Evolutionary conservation across 2,888 invertebrate species (phyloP), one percentile per base, ranked within the genome.

Genomic region (Apamea anceps): DNA sequence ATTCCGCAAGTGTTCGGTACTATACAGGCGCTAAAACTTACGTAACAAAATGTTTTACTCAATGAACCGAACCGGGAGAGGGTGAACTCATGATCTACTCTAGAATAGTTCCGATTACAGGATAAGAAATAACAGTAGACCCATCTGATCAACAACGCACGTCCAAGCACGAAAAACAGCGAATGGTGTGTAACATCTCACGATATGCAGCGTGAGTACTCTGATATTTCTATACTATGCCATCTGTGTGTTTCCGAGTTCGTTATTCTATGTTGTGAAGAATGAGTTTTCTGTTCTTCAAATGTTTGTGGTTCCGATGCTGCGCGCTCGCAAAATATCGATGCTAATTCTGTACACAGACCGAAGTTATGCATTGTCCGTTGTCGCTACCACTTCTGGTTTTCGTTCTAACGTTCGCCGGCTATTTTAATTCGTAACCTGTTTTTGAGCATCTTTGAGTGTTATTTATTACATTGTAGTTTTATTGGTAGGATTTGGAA

Each of bases 311-410:
- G 92, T 90, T 86, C 85, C 72, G 76, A 87, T 87, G 85, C 66
- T 73, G 80, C 84, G 72, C 67, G 76, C 85, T 54, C 93, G 94
- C 94, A 92, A 93, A 95, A 95, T 95, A 95, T 95, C 95, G 94
- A 90, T 89, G 93, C 96, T 96, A 96, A 95, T 93, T 96, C 92
- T 89, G 95, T 94, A 93, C 92, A 91, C 94, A 92, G 94, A 93
- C 93, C 93, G 91, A 92, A 95, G 95, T 94, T 95, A 94, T 94
- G 95, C 95, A 95, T 96, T 96, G 96, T 95, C 93, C 91, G 91
- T 85, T 93, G 94, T 92, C 94, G 93, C 94, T 94, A 94, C 92
- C 94, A 93, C 93, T 92, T 94, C 93, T 94, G 92, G 93, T 93
- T 95, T 95, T 94, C 91, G 92, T 91, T 92, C 92, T 93, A 92